Evolutionary conservation across 2,888 invertebrate genomes (phyloP).

Genomic region (Germaria angustata): DNA sequence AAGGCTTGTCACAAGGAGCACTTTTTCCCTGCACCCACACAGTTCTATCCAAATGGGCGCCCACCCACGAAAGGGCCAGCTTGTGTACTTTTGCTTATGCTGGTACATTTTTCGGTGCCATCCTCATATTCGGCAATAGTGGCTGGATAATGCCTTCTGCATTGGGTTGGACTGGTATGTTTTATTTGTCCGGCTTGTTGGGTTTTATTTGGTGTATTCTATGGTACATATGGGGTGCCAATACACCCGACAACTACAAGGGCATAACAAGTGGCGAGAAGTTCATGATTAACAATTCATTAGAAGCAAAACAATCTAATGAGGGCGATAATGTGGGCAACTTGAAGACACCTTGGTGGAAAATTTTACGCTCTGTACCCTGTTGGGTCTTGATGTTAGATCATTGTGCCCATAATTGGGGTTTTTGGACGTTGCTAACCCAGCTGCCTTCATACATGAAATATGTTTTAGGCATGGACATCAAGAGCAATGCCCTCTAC

Average conservation of each 20-base stretch:
- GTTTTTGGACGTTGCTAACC: conserved; percentile 90
- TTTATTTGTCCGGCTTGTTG: conserved; percentile 86
- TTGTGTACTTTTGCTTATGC: conserved; percentile 85
- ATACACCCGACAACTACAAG: conserved; percentile 83
- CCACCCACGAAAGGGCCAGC: conserved; percentile 84
- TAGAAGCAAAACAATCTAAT: conserved; percentile 79
- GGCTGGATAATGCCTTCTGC: conserved; percentile 85
- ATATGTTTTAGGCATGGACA: conserved; percentile 85
- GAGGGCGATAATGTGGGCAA: conserved; percentile 66
- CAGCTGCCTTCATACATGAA: conserved; percentile 91
- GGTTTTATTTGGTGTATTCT: conserved; percentile 83
- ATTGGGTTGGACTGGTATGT: conserved; percentile 89
- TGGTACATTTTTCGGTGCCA: conserved; percentile 89
- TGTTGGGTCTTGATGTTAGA: conserved; percentile 87
- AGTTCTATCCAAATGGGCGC: conserved; percentile 85
- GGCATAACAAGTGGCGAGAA: conserved; percentile 84
- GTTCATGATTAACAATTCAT: conserved; percentile 84
- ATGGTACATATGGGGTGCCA: conserved; percentile 84
- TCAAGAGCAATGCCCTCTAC: conserved; percentile 85
- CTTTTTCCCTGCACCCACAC: conserved; percentile 85
- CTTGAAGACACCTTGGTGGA: conserved; percentile 85
- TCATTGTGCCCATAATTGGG: conserved; percentile 87
- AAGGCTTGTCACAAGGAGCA: conserved; percentile 86
- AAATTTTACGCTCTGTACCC: conserved; percentile 87
- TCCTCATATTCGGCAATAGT: conserved; percentile 85